Evolutionary conservation across 2,797 vertebrate species (phyloP).

Genomic region (Sebastes baramenuke): DNA sequence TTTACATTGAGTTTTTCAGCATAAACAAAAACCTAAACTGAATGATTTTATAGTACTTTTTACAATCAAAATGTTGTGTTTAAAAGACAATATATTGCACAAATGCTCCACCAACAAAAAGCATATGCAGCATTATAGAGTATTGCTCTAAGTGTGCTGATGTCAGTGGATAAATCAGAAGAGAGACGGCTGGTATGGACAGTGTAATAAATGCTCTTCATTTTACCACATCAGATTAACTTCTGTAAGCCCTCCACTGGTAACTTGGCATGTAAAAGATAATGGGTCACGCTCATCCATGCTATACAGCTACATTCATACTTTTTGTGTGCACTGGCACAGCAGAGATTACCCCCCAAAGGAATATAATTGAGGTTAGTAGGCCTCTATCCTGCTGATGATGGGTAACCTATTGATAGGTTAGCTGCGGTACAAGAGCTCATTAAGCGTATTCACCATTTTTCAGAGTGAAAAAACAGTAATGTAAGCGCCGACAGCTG

Average conservation of each 20-base stretch:
- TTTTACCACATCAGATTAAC: slow-evolving; percentile 64
- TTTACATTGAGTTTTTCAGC: not conserved
- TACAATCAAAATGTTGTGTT: not conserved
- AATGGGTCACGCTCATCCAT: slow-evolving; percentile 54
- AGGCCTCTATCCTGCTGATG: slow-evolving; percentile 55
- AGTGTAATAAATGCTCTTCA: slow-evolving; percentile 53
- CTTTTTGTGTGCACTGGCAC: slow-evolving; percentile 9
- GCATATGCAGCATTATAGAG: not conserved
- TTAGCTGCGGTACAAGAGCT: slow-evolving; percentile 17
- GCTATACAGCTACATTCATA: slow-evolving; percentile 14
- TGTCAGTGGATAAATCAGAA: slow-evolving; percentile 5
- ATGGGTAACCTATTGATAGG: slow-evolving; percentile 51
- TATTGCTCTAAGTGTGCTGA: not conserved
- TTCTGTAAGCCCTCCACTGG: slow-evolving; percentile 50
- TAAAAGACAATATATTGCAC: not conserved
- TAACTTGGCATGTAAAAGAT: slow-evolving; percentile 61
- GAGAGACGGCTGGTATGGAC: not conserved
- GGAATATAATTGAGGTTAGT: slow-evolving; percentile 62
- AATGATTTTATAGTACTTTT: not conserved
- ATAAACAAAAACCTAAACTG: not conserved
- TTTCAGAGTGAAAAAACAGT: slow-evolving; percentile 16
- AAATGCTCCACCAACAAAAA: not conserved
- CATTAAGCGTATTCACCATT: slow-evolving; percentile 20
- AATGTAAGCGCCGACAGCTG: slow-evolving; percentile 6
- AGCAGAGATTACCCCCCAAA: slow-evolving; percentile 45